Evolutionary conservation across 2,113 vertebrate genomes (phyloP).

Genomic region (Martes martes): DNA sequence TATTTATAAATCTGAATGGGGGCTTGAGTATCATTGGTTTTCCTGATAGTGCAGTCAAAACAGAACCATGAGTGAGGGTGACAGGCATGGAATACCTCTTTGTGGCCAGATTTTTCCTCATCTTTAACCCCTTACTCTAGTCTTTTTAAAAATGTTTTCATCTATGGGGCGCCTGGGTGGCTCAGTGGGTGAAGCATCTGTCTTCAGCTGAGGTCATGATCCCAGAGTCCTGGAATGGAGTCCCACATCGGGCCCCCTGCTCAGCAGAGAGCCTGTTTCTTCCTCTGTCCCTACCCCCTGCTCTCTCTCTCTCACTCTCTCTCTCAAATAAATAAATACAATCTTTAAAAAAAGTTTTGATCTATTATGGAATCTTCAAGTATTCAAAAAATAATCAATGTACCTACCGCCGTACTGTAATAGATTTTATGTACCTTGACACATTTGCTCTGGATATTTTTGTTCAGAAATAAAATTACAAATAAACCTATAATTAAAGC

Average conservation of each 20-base stretch:
- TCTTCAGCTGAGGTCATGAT: not conserved
- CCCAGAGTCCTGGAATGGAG: not conserved
- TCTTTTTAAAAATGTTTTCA: not conserved
- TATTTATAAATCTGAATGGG: not conserved
- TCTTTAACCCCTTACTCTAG: not conserved
- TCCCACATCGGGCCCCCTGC: too few species aligned
- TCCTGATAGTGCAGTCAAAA: not conserved
- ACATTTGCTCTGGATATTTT: not conserved
- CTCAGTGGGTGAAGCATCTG: not conserved
- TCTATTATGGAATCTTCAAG: not conserved
- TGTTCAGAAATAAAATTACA: not conserved
- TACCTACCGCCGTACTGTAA: not conserved
- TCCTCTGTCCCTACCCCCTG: not conserved
- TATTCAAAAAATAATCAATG: not conserved
- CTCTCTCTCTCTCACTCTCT: not conserved
- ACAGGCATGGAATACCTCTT: fast-evolving
- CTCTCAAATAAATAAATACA: not conserved
- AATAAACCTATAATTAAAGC: not conserved
- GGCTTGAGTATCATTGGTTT: too few species aligned
- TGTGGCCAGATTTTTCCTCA: not conserved
- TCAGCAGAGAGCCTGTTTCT: not conserved
- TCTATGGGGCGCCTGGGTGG: not conserved
- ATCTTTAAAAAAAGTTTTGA: not conserved
- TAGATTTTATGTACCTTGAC: not conserved
- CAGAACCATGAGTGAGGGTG: fast-evolving